Conservation (phyloP, 2,113 vertebrate species). For the Cyanoderma ruficeps region DNA sequence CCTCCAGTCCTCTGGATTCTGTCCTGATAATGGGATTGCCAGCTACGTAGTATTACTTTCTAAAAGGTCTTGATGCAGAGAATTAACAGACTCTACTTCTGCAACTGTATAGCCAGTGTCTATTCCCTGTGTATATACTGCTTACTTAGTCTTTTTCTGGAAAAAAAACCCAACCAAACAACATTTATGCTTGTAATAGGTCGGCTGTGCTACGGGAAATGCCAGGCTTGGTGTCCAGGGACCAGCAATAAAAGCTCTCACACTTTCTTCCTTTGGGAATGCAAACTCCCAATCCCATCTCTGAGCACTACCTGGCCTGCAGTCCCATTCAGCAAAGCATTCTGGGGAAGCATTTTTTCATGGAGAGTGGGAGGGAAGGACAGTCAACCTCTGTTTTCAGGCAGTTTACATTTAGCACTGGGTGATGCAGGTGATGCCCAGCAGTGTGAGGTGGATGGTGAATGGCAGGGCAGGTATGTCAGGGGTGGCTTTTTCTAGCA, state of each 20-base stretch:
- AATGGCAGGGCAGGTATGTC: not conserved
- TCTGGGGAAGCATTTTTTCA: not conserved
- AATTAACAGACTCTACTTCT: not conserved
- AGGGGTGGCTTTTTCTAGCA: not conserved
- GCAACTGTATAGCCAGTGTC: not conserved
- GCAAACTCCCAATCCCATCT: not conserved
- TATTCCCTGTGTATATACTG: not conserved
- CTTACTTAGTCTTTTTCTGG: not conserved
- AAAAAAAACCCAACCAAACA: not conserved
- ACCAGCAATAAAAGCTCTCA: not conserved
- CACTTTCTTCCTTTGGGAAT: not conserved
- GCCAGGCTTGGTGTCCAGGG: not conserved
- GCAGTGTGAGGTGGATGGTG: rapidly evolving
- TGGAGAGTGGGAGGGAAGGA: not conserved
- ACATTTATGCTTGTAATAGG: not conserved
- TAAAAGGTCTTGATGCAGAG: not conserved
- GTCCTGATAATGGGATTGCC: not conserved
- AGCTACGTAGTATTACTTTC: not conserved
- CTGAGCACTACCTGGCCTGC: not conserved
- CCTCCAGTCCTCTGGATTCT: not conserved
- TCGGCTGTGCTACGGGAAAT: not conserved
- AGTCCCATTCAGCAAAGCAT: not conserved
- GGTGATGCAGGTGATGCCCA: not conserved
- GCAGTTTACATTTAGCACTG: not conserved
- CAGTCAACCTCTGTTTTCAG: not conserved